Conservation (phyloP, 2,113 vertebrate genomes). For the Chionodraco myersi region DNA sequence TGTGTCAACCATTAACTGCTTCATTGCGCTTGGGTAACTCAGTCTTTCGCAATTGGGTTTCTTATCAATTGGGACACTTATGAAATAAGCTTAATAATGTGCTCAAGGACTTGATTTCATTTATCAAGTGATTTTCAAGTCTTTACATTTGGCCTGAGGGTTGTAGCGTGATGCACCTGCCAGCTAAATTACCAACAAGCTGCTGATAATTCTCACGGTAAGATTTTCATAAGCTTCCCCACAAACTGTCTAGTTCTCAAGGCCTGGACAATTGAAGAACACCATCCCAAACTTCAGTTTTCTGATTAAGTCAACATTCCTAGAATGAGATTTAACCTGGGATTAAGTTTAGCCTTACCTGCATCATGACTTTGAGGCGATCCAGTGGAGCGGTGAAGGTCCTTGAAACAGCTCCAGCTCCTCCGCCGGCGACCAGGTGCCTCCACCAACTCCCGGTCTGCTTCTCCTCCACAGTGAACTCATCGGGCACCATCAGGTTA, state of each 20-base stretch:
- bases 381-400: constrained; percentile 96
- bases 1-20: constrained; percentile 62
- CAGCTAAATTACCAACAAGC: not conserved
- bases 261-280: not conserved
- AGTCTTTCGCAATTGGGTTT: not conserved
- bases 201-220: not conserved
- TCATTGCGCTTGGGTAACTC: constrained; percentile 20
- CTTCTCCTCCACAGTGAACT: constrained; percentile 95
- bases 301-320: not conserved
- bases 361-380: constrained; percentile 97
- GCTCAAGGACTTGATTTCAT: too few relatives aligned
- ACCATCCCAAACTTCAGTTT: not conserved
- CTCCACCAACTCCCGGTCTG: constrained; percentile 98
- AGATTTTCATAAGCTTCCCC: not conserved
- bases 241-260: not conserved
- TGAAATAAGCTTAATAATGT: not conserved
- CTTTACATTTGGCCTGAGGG: too few relatives aligned
- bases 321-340: not conserved
- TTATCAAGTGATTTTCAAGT: too few relatives aligned
- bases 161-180: not conserved
- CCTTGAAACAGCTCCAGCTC: constrained; percentile 93
- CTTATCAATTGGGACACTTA: not conserved
- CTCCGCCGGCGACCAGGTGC: constrained; percentile 95
- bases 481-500: constrained; percentile 94
- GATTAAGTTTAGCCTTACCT: constrained; percentile 81